Evolutionary conservation across 2,888 invertebrate genomes (phyloP).

Genomic region (Tyria jacobaeae): DNA sequence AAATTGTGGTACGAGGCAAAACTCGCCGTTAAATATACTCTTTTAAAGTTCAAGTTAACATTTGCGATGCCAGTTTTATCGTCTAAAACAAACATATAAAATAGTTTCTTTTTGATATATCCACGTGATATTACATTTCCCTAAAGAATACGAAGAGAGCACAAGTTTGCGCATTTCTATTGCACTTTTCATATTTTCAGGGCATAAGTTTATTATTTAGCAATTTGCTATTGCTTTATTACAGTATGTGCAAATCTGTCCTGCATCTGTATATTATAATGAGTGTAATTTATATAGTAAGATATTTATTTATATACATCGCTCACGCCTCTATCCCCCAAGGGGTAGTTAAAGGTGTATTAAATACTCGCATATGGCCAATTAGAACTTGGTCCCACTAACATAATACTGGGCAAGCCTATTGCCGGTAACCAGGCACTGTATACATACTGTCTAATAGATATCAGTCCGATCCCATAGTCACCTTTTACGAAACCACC

Average conservation of each 20-base stretch:
- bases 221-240: neutral
- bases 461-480: too few relatives aligned
- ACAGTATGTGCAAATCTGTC: neutral
- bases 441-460: too few relatives aligned
- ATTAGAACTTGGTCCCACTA: too few relatives aligned
- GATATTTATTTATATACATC: too few relatives aligned
- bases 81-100: constrained; percentile 56
- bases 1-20: constrained; percentile 55
- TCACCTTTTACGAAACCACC: too few relatives aligned
- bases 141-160: constrained; percentile 50
- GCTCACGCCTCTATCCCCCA: too few relatives aligned
- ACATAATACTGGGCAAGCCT: too few relatives aligned
- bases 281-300: too few relatives aligned
- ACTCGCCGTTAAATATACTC: constrained; percentile 54
- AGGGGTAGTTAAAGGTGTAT: too few relatives aligned
- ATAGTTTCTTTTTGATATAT: constrained; percentile 45
- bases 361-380: too few relatives aligned
- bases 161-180: constrained; percentile 44
- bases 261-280: too few relatives aligned
- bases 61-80: constrained; percentile 53
- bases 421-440: too few relatives aligned
- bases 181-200: constrained; percentile 34
- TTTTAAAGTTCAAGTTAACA: constrained; percentile 59
- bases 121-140: constrained; percentile 54
- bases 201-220: constrained; percentile 17